Base-by-base conservation (phyloP, 2,113 vertebrate genomes). In the Neolamprologus toae region DNA sequence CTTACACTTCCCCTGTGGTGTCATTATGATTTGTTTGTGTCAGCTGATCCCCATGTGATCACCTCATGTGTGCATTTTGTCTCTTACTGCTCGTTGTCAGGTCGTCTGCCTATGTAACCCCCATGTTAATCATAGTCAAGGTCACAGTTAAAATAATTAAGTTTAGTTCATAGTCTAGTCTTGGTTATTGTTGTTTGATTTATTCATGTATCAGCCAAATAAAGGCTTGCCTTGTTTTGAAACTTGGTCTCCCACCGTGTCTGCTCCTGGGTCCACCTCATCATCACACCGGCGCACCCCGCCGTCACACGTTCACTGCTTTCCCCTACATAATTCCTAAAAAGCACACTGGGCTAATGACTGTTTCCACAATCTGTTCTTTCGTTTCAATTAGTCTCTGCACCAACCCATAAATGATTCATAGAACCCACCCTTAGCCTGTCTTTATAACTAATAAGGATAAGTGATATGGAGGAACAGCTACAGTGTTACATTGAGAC, bases 361-460 rank as follows among this genome's bases (percentile, higher is more conserved):
- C 55, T 66, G 86, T 81, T 54, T 47, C 45, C 31, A 12, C 80
- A 83, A 9, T 82, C 76, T 92, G 83, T 80, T 82, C 78, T 82
- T 84, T 82, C 53, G 61, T 81, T 89, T 86, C 83, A 88, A 78
- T 91, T 86, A 83, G 83, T 71, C 85, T 40, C 68, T 61, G 71
- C 81, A 31, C 19, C 33, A 14, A 47, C 53, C 17, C 81, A 85
- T 87, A 40, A 79, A 88, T 81, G 42, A 88, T 88, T 88, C 86
- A 89, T 54, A 10, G 23, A 68, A 10, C 57, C 31, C 40, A 9
- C 51, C 57, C 76, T 3, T 26, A n/a, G 83, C n/a, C 8, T 37
- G 81, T 63, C 79, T 87, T 88, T 28, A 91, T 88, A 45, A 83
- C 89, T 76, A 88, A 66, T 80, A 73, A 28, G 53, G 79, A 80